Percentiles rank a stretch among this genome's conserved stretches.
Conservation (phyloP, 1,140 invertebrate species). For the Temnothorax curvispinosus region DNA sequence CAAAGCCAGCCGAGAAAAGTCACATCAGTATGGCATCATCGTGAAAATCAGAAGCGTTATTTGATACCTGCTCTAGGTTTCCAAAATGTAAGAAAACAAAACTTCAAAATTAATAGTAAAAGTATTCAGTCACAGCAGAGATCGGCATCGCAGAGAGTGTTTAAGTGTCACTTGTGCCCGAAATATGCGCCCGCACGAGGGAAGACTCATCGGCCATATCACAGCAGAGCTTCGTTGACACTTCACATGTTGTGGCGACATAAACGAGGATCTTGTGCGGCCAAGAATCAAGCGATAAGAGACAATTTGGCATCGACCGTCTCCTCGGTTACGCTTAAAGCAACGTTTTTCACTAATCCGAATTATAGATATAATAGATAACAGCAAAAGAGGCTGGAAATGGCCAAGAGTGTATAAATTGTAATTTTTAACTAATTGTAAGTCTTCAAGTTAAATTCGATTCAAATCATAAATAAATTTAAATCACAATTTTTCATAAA, state of each 20-base stretch:
- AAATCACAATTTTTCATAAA: neutral
- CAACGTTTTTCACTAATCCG: constrained; percentile 71
- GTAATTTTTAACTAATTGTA: neutral
- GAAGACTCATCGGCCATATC: constrained; percentile 77
- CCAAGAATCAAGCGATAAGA: neutral
- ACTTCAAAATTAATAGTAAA: neutral
- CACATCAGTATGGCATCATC: constrained; percentile 43
- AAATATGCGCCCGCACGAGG: constrained; percentile 64
- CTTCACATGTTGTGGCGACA: constrained; percentile 85
- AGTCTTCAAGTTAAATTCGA: neutral
- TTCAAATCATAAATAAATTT: neutral
- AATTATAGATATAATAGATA: constrained; percentile 78
- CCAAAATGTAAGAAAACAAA: neutral
- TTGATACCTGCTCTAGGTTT: neutral
- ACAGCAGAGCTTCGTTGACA: constrained; percentile 83
- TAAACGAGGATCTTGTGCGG: neutral
- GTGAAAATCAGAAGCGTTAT: neutral
- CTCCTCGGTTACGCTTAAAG: constrained; percentile 71
- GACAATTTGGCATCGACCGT: neutral
- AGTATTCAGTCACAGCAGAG: neutral
- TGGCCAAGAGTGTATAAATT: neutral
- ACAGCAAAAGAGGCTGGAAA: constrained; percentile 34
- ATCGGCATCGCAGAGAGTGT: neutral
- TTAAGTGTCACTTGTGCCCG: constrained; percentile 75
- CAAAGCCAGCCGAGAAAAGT: constrained; percentile 84